phyloP scores from a whole-genome alignment of 2,797 vertebrate species.

The Tokudaia tokunoshimensis region DNA sequence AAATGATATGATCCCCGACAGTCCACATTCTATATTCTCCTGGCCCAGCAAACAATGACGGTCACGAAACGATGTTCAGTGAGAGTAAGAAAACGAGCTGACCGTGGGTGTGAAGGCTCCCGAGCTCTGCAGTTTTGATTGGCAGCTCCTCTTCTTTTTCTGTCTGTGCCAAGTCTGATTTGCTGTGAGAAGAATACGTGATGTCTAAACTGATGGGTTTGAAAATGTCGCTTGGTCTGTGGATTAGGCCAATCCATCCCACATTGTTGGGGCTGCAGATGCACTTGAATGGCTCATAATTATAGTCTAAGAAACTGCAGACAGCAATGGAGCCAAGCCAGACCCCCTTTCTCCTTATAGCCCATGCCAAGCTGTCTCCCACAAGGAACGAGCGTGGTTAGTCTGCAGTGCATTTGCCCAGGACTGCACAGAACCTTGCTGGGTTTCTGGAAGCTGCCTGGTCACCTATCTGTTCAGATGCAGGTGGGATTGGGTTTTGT shows the following conservation, averaged over 20 bases:
- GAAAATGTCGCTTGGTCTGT: slow-evolving; percentile 4
- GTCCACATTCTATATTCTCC: neutral
- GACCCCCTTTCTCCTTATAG: slow-evolving; percentile 36
- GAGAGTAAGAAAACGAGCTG: neutral
- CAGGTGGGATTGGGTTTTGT: slow-evolving; percentile 62
- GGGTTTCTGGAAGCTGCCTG: slow-evolving; percentile 53
- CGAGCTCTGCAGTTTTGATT: rapidly evolving
- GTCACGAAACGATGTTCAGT: neutral
- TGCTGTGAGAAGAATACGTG: slow-evolving; percentile 60
- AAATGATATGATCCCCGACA: neutral
- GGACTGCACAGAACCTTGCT: neutral
- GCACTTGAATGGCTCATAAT: slow-evolving; percentile 80
- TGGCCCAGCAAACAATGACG: neutral
- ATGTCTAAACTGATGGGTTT: slow-evolving; percentile 75
- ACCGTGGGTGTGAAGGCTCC: neutral
- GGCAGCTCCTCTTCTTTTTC: neutral
- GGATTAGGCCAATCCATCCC: slow-evolving; percentile 77
- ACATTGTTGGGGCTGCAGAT: slow-evolving; percentile 84
- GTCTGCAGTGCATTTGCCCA: neutral
- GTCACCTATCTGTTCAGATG: neutral
- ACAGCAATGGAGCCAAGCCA: slow-evolving; percentile 74
- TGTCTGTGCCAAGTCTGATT: slow-evolving; percentile 69
- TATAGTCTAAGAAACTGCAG: slow-evolving; percentile 79
- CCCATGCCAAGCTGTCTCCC: slow-evolving; percentile 53
- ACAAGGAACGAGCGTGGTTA: slow-evolving; percentile 50